These are phyloP conservation scores for Castor canadensis DNA, from an alignment of 2,113 vertebrate species.

Conservation along the genomic window DNA sequence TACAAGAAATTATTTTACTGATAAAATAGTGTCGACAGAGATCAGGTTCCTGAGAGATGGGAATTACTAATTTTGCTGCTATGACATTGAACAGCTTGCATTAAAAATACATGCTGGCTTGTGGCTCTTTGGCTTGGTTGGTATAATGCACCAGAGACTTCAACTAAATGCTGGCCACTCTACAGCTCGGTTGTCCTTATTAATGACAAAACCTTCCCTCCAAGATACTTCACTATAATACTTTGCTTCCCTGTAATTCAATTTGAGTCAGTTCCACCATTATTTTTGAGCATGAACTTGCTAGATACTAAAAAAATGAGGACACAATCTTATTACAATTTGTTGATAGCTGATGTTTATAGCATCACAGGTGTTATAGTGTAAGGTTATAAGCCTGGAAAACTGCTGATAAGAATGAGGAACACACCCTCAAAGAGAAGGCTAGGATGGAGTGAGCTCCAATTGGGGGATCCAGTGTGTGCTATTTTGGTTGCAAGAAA, in stretches of 20 bases:
- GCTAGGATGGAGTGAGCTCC: neutral
- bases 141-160: neutral
- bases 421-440: neutral
- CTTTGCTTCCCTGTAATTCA: constrained; percentile 35
- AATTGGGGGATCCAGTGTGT: neutral
- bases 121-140: constrained; percentile 13
- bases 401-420: neutral
- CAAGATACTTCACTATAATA: neutral
- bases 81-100: neutral
- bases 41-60: constrained; percentile 31
- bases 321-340: neutral
- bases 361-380: neutral
- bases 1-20: constrained; percentile 52
- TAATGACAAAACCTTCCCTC: neutral
- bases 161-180: neutral
- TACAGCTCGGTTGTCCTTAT: neutral
- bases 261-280: neutral
- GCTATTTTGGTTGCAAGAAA: neutral
- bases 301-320: constrained; percentile 13
- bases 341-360: neutral
- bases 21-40: constrained; percentile 33
- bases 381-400: neutral
- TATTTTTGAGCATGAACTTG: constrained; percentile 10
- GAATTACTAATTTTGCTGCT: constrained; percentile 48
- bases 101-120: neutral